Conservation (phyloP, 2,113 vertebrate species). For the Mirza zaza region DNA sequence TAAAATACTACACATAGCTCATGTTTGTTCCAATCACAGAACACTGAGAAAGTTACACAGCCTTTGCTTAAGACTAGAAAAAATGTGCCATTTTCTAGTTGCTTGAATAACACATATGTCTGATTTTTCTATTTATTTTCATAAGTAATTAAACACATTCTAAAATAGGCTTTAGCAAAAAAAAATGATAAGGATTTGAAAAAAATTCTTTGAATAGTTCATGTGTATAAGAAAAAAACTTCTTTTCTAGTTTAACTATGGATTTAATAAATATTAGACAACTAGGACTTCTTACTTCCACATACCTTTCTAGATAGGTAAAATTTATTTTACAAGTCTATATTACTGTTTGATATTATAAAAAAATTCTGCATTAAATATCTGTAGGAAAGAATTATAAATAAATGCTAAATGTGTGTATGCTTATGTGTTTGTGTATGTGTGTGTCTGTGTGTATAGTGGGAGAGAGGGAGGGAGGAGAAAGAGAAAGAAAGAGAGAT, state of each 20-base stretch:
- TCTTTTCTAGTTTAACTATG: not conserved
- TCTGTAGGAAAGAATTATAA: not conserved
- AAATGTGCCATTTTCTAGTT: not conserved
- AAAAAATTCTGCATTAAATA: not conserved
- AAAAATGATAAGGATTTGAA: not conserved
- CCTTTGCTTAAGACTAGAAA: not conserved
- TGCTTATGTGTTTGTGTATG: not conserved
- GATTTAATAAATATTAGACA: not conserved
- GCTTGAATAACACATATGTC: not conserved
- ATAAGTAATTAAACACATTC: not conserved
- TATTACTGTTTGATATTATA: not conserved
- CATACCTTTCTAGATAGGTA: not conserved
- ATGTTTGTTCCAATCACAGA: conserved; percentile 15
- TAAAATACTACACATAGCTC: not conserved
- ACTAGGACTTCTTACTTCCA: not conserved
- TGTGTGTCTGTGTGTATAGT: not conserved
- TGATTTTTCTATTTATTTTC: not conserved
- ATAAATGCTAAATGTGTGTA: not conserved
- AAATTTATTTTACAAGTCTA: not conserved
- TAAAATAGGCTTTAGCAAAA: not conserved
- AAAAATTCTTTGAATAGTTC: not conserved
- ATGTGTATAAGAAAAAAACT: not conserved
- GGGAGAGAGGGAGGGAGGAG: not conserved
- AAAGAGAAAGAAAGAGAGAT: too few relatives aligned
- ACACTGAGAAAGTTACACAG: not conserved